Evolutionary conservation across 2,888 invertebrate genomes (phyloP), one percentile per base, ranked within the genome.

Genomic region (Alloplasta piceator): DNA sequence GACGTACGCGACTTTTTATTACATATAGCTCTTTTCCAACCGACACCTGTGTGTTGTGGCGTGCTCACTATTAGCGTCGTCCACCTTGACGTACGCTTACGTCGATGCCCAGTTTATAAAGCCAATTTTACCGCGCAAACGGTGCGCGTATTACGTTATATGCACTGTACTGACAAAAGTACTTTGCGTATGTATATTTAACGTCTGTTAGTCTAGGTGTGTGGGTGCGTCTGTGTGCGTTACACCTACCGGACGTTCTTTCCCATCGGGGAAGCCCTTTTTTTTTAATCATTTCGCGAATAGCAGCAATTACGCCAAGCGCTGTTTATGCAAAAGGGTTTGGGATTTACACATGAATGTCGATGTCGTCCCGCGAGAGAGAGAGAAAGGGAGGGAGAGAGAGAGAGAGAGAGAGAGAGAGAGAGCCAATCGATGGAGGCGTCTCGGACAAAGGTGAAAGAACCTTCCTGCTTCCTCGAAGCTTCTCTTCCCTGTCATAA

Each of bases 211-310:
- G 26, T 56, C 7, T 14, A 5, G 6, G 58, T 26, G 41, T 41
- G 12, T 61, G 6, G 55, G 43, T 63, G 12, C 41, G 36, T 46
- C 14, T 60, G 60, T 61, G 39, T 52, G 39, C 55, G 55, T 55
- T 39, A 10, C 36, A 10, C 48, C 9, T 12, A 50, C 39, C 48
- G 41, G 16, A 50, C 52, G 63, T 58, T 50, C 6, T 43, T 64
- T 46, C 50, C 38, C 55, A 12, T 56, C 43, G 50, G 72, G 43
- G 56, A 64, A 73, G 72, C 43, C 26, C 26, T 26, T 26, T 26
- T 77, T 80, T 80, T 58, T 38, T 64, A 80, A 68, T 72, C 67
- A 68, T 68, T 80, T 63, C 50, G 38, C 43, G 67, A 67, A 80
- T 73, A 67, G 68, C 80, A 48, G 58, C 52, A 77, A 77, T 70